phyloP scores from a whole-genome alignment of 2,888 invertebrate species.

The Cephus runcator region DNA sequence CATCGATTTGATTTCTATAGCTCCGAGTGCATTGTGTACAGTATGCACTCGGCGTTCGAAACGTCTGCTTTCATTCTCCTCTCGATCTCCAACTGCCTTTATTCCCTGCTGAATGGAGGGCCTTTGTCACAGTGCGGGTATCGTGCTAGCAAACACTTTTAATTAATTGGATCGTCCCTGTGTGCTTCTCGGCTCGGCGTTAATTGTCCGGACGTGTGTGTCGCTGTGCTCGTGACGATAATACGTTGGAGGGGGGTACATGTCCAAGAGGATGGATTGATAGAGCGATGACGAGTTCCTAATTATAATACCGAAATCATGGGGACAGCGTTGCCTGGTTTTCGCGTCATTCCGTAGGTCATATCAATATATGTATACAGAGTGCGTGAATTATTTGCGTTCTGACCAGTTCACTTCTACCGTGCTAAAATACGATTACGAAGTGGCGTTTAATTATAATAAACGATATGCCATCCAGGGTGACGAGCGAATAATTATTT shows the following conservation, averaged over 20 bases:
- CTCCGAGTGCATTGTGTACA: no score
- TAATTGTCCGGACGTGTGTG: background rate
- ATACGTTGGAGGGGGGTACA: background rate
- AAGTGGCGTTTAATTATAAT: slow-evolving; percentile 6
- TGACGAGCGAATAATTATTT: slow-evolving; percentile 13
- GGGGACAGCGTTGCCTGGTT: background rate
- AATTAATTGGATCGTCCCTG: background rate
- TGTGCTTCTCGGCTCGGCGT: background rate
- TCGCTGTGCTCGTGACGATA: background rate
- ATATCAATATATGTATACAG: background rate
- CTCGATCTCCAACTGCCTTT: background rate
- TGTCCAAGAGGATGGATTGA: background rate
- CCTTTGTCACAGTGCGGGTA: background rate
- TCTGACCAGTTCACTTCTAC: background rate
- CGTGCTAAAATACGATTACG: background rate
- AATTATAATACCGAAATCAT: background rate
- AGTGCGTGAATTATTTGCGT: background rate
- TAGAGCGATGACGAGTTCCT: background rate
- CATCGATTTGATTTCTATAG: no score
- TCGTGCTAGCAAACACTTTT: background rate
- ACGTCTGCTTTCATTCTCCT: background rate
- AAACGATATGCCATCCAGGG: background rate
- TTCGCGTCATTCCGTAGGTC: background rate
- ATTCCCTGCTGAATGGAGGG: background rate
- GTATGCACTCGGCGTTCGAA: background rate